Evolutionary conservation across 2,888 invertebrate species (phyloP).

Genomic region (Netelia fuscicornis): DNA sequence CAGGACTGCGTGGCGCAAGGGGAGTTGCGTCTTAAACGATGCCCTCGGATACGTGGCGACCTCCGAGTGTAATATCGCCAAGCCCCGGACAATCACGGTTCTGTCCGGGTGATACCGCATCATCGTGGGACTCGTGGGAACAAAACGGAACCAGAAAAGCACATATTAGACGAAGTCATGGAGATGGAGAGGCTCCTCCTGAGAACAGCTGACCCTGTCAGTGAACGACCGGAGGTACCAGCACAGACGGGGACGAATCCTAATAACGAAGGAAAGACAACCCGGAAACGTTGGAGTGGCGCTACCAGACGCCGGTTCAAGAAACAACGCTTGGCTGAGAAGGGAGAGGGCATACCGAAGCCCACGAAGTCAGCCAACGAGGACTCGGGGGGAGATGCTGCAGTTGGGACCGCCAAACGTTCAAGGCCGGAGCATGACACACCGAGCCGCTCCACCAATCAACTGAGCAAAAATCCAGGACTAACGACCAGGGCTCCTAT

Average conservation of each 20-base stretch:
- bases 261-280: not conserved
- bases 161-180: not conserved
- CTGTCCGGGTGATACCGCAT: constrained; percentile 25
- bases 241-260: not conserved
- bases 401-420: not conserved
- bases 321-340: not conserved
- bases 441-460: not conserved
- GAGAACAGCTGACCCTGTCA: not conserved
- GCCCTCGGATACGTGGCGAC: not conserved
- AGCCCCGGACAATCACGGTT: not conserved
- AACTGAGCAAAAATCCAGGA: not conserved
- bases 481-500: not conserved
- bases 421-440: not conserved
- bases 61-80: not conserved
- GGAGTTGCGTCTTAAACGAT: not conserved
- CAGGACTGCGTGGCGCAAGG: not conserved
- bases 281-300: not conserved
- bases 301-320: not conserved
- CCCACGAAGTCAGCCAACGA: not conserved
- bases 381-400: not conserved
- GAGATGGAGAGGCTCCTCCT: not conserved
- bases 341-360: not conserved
- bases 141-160: not conserved
- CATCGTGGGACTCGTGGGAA: constrained; percentile 7
- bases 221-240: not conserved